Conservation (phyloP, 2,888 invertebrate genomes). For the Drosophila picticornis region DNA sequence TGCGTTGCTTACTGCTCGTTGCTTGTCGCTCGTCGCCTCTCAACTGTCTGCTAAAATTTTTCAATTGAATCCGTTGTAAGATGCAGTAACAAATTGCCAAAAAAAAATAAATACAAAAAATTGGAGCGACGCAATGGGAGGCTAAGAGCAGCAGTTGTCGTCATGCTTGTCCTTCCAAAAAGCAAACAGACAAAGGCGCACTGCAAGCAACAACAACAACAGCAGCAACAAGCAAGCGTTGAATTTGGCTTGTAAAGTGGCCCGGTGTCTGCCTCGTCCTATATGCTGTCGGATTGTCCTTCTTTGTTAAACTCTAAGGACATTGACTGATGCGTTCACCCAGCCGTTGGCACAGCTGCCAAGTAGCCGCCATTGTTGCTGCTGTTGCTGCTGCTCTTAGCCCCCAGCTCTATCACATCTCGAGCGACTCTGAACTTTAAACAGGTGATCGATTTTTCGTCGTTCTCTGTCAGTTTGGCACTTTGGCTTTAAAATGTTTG, state of each 20-base stretch:
- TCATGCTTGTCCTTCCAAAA: conserved; percentile 44
- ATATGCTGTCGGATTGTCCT: conserved; percentile 55
- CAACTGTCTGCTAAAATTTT: conserved; percentile 67
- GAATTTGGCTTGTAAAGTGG: conserved; percentile 73
- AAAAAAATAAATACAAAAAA: conserved; percentile 32
- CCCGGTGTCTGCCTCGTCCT: conserved; percentile 47
- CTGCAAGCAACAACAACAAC: conserved; percentile 42
- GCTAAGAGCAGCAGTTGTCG: conserved; percentile 52
- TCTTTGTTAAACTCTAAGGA: conserved; percentile 79
- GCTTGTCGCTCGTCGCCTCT: conserved; percentile 17
- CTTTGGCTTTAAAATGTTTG: conserved; percentile 30
- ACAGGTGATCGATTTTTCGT: conserved; percentile 74
- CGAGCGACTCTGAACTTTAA: conserved; percentile 58
- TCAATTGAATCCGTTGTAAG: conserved; percentile 76
- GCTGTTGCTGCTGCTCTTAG: conserved; percentile 18
- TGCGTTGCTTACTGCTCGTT: conserved; percentile 3
- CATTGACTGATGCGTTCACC: conserved; percentile 81
- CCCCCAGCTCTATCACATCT: conserved; percentile 8
- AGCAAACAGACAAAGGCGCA: conserved; percentile 73
- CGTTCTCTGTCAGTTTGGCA: conserved; percentile 23
- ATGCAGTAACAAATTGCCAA: conserved; percentile 70
- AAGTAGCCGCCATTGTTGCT: conserved; percentile 63
- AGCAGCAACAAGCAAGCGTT: conserved; percentile 42
- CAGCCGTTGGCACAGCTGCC: conserved; percentile 73
- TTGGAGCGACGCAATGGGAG: conserved; percentile 8